A percentile compares a stretch with the other conserved stretches of the same genome.
Conservation (phyloP, 2,113 vertebrate species). For the Speoplatyrhinus poulsoni region DNA sequence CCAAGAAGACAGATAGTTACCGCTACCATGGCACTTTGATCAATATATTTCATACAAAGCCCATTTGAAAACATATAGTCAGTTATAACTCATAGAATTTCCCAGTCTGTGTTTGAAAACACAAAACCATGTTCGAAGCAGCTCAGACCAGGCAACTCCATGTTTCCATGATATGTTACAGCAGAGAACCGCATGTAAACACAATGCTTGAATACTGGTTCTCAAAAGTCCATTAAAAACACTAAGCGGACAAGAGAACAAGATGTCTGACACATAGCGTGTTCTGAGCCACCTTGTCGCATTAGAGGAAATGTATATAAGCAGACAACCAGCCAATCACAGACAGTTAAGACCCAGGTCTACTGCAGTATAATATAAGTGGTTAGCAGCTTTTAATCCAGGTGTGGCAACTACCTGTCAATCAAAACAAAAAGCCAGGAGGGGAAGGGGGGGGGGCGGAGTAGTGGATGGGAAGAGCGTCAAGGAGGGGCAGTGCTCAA, state of each 20-base stretch:
- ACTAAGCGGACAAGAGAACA: too few species aligned
- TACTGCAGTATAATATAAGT: too few species aligned
- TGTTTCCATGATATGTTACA: not conserved
- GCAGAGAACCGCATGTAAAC: not conserved
- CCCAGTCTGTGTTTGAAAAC: not conserved
- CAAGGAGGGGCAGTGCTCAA: conserved; percentile 48
- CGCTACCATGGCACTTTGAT: conserved; percentile 5
- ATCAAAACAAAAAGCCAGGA: conserved; percentile 28
- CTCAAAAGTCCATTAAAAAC: too few species aligned
- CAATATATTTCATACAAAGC: conserved; percentile 4
- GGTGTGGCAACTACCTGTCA: conserved; percentile 70
- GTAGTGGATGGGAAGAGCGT: conserved; percentile 30
- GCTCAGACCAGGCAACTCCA: not conserved
- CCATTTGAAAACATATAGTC: not conserved
- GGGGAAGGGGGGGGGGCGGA: conserved; percentile 64
- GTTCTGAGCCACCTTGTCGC: too few species aligned
- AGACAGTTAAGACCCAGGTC: too few species aligned
- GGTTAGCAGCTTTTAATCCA: conserved; percentile 39
- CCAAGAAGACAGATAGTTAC: conserved; percentile 29
- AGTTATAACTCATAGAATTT: not conserved
- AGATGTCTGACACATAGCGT: too few species aligned
- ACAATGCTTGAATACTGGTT: not conserved
- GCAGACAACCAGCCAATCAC: too few species aligned
- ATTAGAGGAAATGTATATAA: too few species aligned
- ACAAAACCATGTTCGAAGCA: not conserved